These are phyloP conservation scores for Lutraria lutraria DNA, from an alignment of 2,888 invertebrate genomes.

Conservation along the genomic window DNA sequence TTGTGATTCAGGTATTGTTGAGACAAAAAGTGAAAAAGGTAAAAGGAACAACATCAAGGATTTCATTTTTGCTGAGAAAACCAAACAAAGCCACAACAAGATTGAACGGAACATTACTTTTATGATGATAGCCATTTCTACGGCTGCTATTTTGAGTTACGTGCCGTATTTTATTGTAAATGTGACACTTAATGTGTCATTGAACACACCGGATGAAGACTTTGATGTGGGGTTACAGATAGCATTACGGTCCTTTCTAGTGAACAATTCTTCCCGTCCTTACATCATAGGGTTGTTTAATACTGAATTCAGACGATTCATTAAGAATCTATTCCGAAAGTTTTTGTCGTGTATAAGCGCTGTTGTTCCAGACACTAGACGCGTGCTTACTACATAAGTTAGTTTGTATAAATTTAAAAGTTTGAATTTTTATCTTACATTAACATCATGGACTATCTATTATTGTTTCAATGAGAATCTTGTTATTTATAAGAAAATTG, in stretches of 20 bases:
- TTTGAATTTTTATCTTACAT: too few species aligned
- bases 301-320: not conserved
- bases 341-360: too few species aligned
- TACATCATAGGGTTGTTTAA: conserved; percentile 30
- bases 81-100: too few species aligned
- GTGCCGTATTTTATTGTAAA: conserved; percentile 42
- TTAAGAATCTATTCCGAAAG: not conserved
- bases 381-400: too few species aligned
- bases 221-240: conserved; percentile 40
- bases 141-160: conserved; percentile 9
- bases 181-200: not conserved
- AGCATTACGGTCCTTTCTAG: conserved; percentile 34
- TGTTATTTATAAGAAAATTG: too few species aligned
- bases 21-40: too few species aligned
- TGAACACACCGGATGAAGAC: not conserved
- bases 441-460: too few species aligned
- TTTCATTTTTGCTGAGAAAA: too few species aligned
- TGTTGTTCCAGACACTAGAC: not conserved
- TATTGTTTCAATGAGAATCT: too few species aligned
- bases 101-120: conserved; percentile 11
- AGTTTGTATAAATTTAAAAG: too few species aligned
- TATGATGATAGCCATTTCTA: not conserved
- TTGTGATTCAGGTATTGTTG: too few species aligned
- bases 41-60: too few species aligned
- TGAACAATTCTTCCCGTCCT: conserved; percentile 45